phyloP scores from a whole-genome alignment of 2,888 invertebrate genomes.

The Meliscaeva auricollis region DNA sequence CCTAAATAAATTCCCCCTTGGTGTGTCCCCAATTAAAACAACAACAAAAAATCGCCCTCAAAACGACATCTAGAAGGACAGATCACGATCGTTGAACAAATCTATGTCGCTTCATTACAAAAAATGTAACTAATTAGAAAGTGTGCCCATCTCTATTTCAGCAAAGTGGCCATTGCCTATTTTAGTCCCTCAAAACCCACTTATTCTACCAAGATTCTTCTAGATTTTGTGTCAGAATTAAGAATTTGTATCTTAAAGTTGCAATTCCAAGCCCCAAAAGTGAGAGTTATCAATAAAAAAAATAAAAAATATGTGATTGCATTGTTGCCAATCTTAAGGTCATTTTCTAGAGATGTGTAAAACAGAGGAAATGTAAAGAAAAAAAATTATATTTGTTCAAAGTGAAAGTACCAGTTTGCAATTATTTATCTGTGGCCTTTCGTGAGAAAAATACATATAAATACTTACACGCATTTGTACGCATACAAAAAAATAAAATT shows the following conservation, averaged over 20 bases:
- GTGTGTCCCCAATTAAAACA: constrained; percentile 37
- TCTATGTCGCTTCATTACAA: constrained; percentile 38
- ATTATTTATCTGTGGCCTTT: constrained; percentile 52
- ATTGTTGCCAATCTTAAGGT: constrained; percentile 58
- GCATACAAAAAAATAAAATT: constrained; percentile 37
- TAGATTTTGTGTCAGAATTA: constrained; percentile 38
- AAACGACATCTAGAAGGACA: constrained; percentile 51
- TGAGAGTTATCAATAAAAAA: constrained; percentile 49
- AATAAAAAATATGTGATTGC: constrained; percentile 14
- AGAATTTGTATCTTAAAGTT: constrained; percentile 19
- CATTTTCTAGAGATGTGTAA: constrained; percentile 72
- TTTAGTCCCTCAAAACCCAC: constrained; percentile 39
- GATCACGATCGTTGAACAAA: constrained; percentile 56
- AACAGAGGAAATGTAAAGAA: constrained; percentile 64
- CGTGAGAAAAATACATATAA: constrained; percentile 8
- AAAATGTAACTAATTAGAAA: constrained; percentile 54
- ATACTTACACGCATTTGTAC: constrained; percentile 22
- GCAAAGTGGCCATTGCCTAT: constrained; percentile 48
- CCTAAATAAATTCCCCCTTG: constrained; percentile 43
- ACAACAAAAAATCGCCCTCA: constrained; percentile 46
- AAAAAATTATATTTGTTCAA: constrained; percentile 41
- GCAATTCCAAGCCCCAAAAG: constrained; percentile 55
- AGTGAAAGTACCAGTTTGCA: constrained; percentile 71
- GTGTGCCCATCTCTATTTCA: constrained; percentile 53
- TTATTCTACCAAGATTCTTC: constrained; percentile 54